phyloP scores from a whole-genome alignment of 2,113 vertebrate genomes.

The Menura novaehollandiae region DNA sequence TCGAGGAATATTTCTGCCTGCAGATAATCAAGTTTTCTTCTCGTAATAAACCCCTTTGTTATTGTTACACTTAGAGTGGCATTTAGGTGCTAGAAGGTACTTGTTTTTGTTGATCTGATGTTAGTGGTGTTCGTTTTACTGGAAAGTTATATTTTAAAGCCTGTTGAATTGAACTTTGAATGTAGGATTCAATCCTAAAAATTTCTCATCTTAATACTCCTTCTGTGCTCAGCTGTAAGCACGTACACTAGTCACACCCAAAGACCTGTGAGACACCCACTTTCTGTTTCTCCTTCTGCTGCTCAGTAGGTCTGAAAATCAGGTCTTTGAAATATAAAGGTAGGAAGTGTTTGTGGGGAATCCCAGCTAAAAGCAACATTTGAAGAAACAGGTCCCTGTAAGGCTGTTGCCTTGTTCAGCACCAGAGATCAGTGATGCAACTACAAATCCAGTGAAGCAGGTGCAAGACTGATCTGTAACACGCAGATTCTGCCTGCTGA shows the following conservation, averaged over 20 bases:
- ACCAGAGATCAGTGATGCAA: fast-evolving
- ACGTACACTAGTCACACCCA: not conserved
- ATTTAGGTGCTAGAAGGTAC: not conserved
- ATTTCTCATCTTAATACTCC: not conserved
- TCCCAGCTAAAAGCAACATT: not conserved
- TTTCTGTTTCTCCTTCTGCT: not conserved
- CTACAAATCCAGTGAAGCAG: not conserved
- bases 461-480: not conserved
- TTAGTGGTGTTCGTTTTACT: not conserved
- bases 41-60: not conserved
- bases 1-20: not conserved
- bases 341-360: not conserved
- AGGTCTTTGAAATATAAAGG: not conserved
- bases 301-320: not conserved
- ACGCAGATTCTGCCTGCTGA: not conserved
- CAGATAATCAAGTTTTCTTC: not conserved
- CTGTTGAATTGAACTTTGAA: not conserved
- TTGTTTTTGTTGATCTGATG: not conserved
- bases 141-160: not conserved
- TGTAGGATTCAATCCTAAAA: not conserved
- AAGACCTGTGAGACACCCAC: not conserved
- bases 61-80: not conserved
- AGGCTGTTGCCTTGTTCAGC: not conserved
- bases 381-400: not conserved
- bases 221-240: not conserved